Percentiles rank a stretch among this genome's conserved stretches.
phyloP scores from a whole-genome alignment of 1,140 invertebrate genomes.

The Hycleus cichorii region DNA sequence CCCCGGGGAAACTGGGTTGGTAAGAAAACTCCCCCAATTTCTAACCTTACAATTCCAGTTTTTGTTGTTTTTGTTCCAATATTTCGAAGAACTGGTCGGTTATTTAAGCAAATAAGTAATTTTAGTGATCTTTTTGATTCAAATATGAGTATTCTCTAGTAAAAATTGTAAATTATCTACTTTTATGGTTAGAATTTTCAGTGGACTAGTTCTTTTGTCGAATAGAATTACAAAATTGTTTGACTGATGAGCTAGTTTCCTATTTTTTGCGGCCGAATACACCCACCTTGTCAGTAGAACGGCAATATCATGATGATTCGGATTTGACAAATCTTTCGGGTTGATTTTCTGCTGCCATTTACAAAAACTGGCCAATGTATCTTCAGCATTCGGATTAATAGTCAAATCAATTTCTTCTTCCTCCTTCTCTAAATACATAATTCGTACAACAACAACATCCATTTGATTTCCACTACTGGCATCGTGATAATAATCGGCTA shows the following conservation, averaged over 20 bases:
- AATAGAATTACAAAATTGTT: background rate
- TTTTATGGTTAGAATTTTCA: too few species aligned
- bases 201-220: too few species aligned
- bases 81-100: too few species aligned
- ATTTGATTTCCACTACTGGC: slow-evolving; percentile 57
- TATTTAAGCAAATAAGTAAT: too few species aligned
- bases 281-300: slow-evolving; percentile 62
- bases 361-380: slow-evolving; percentile 59
- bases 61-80: too few species aligned
- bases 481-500: slow-evolving; percentile 58
- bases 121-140: too few species aligned
- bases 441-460: slow-evolving; percentile 57
- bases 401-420: slow-evolving; percentile 47
- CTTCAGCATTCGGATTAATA: slow-evolving; percentile 52
- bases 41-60: too few species aligned
- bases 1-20: too few species aligned
- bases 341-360: slow-evolving; percentile 62
- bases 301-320: slow-evolving; percentile 68
- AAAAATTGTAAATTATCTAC: too few species aligned
- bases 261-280: background rate
- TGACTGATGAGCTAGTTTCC: background rate
- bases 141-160: too few species aligned
- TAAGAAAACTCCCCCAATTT: too few species aligned
- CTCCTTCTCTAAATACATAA: slow-evolving; percentile 49
- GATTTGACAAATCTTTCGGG: slow-evolving; percentile 54